Conservation (phyloP, 2,888 invertebrate genomes). For the Orthosia incerta region DNA sequence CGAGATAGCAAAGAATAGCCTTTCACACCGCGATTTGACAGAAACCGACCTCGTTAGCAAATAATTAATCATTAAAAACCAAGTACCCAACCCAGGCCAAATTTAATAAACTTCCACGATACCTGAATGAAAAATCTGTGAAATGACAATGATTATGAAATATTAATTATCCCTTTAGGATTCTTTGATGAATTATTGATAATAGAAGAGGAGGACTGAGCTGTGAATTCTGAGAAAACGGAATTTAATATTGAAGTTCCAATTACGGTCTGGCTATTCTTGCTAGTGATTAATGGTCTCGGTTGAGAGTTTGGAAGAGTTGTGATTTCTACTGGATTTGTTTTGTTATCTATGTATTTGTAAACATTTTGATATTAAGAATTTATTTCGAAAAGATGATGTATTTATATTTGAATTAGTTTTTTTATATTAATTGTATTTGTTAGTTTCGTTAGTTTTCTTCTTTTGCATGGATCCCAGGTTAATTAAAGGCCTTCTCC, state of each 20-base stretch:
- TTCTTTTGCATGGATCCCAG: too few species aligned
- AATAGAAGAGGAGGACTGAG: constrained; percentile 17
- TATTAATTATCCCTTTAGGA: constrained; percentile 47
- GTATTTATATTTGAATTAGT: not conserved
- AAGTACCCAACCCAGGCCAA: constrained; percentile 31
- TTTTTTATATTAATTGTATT: too few species aligned
- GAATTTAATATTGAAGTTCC: constrained; percentile 59
- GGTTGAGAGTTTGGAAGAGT: constrained; percentile 21
- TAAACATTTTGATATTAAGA: not conserved
- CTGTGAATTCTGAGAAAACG: constrained; percentile 39
- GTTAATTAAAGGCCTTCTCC: too few species aligned
- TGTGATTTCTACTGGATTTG: constrained; percentile 13
- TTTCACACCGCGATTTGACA: constrained; percentile 46
- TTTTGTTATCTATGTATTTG: constrained; percentile 4
- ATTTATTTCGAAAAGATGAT: not conserved
- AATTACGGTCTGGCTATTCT: constrained; percentile 44
- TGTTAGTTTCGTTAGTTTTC: too few species aligned
- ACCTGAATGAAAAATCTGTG: constrained; percentile 46
- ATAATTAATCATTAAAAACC: constrained; percentile 61
- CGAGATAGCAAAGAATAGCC: constrained; percentile 30
- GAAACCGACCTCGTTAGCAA: constrained; percentile 56
- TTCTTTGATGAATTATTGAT: constrained; percentile 54
- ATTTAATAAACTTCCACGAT: constrained; percentile 52
- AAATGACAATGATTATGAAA: constrained; percentile 55
- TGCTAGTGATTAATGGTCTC: constrained; percentile 52